These are phyloP conservation scores for Ichneumon xanthorius DNA, from an alignment of 2,888 invertebrate genomes.

Conservation along the genomic window DNA sequence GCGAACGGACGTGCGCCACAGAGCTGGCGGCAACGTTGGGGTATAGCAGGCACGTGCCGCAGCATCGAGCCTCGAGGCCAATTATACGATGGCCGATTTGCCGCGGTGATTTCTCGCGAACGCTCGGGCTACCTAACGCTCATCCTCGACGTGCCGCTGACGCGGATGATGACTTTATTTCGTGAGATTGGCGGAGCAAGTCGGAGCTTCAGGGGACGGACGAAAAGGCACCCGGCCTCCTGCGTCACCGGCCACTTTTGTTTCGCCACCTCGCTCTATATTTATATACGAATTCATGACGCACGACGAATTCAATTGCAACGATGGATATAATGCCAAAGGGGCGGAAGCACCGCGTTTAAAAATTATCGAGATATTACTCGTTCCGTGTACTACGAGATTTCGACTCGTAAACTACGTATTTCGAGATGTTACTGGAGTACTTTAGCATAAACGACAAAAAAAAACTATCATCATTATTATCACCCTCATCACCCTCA, in stretches of 20 bases:
- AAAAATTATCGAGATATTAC: no score
- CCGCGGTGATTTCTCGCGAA: constrained; percentile 69
- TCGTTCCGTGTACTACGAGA: no score
- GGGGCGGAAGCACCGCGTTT: no score
- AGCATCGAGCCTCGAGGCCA: constrained; percentile 64
- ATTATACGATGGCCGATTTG: constrained; percentile 71
- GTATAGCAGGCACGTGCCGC: constrained; percentile 65
- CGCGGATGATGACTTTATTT: constrained; percentile 64
- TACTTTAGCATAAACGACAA: no score
- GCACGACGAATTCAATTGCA: constrained; percentile 26
- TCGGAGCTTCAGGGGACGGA: constrained; percentile 45
- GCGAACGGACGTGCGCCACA: constrained; percentile 66
- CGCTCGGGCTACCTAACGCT: constrained; percentile 43
- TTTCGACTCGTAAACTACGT: no score
- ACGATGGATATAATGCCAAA: background rate
- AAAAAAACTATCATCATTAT: no score
- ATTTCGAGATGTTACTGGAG: no score
- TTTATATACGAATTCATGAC: constrained; percentile 6
- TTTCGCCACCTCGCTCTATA: constrained; percentile 43
- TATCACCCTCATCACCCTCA: no score
- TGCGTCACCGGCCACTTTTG: background rate
- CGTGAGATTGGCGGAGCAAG: constrained; percentile 44
- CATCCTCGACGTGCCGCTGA: constrained; percentile 59
- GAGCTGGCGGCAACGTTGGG: constrained; percentile 39
- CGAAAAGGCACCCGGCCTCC: constrained; percentile 16